A percentile compares a stretch with the other conserved stretches of the same genome.
phyloP scores from a whole-genome alignment of 2,113 vertebrate species.

The Notarius quadriscutis region DNA sequence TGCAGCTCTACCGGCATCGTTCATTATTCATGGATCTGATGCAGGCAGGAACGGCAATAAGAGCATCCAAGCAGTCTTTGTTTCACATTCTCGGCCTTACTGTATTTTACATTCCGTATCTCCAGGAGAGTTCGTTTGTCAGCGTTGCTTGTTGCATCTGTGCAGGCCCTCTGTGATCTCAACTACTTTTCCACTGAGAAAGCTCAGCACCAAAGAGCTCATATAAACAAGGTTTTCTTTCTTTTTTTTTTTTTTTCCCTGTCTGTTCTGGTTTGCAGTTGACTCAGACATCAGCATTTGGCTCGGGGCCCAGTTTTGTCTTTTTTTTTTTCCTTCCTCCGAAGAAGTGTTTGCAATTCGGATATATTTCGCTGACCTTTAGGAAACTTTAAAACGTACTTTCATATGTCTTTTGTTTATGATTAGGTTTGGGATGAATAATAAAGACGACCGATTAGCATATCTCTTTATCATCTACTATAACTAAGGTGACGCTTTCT shows the following conservation, averaged over 20 bases:
- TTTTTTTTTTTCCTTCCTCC: background rate
- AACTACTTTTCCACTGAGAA: background rate
- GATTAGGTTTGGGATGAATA: background rate
- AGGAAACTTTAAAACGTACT: background rate
- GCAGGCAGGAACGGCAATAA: background rate
- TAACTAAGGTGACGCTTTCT: background rate
- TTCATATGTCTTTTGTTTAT: background rate
- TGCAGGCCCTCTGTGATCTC: background rate
- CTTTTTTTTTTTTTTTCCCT: background rate
- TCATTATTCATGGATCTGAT: conserved; percentile 14
- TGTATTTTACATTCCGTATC: background rate
- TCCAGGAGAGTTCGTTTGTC: background rate
- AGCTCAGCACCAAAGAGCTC: background rate
- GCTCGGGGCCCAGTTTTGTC: background rate
- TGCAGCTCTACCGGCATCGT: background rate
- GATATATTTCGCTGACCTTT: background rate
- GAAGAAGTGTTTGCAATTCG: background rate
- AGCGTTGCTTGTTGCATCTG: background rate
- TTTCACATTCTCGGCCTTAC: background rate
- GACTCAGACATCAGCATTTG: background rate
- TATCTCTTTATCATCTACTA: background rate
- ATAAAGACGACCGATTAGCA: background rate
- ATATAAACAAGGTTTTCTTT: background rate
- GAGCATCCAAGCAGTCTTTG: background rate
- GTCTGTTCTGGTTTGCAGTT: background rate